Evolutionary conservation across 2,113 vertebrate species (phyloP).

Genomic region (Rhynchomys soricoides): DNA sequence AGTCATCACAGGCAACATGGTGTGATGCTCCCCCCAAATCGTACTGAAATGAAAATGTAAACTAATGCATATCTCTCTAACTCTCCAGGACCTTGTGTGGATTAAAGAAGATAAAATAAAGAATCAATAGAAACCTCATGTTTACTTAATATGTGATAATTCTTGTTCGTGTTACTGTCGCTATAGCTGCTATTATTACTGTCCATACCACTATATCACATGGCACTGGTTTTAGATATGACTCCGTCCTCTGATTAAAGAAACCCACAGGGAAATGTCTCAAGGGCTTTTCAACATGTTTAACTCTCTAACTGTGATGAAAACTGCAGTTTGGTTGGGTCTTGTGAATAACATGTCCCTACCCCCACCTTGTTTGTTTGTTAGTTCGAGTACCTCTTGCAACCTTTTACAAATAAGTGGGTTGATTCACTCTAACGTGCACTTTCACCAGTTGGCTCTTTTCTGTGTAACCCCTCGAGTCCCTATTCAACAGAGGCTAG

Average conservation of each 20-base stretch:
- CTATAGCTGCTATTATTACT: no score
- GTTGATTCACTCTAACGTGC: conserved; percentile 78
- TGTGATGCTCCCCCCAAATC: neutral
- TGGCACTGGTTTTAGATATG: neutral
- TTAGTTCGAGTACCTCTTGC: conserved; percentile 70
- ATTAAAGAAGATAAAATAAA: conserved; percentile 1
- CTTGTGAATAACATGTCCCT: conserved; percentile 55
- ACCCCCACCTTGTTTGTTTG: conserved; percentile 70
- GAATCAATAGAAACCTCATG: neutral
- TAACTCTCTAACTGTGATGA: conserved; percentile 45
- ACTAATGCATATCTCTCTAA: neutral
- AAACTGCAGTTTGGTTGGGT: conserved; percentile 27
- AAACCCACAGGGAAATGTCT: conserved; percentile 9
- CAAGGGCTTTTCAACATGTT: conserved; percentile 53
- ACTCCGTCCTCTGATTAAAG: neutral
- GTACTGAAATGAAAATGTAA: neutral
- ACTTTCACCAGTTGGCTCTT: conserved; percentile 83
- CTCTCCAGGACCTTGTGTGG: neutral
- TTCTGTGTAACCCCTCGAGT: conserved; percentile 85
- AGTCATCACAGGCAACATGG: no score
- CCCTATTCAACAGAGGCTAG: conserved; percentile 86
- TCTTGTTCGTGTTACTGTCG: neutral
- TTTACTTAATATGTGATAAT: neutral
- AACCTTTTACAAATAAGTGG: conserved; percentile 86
- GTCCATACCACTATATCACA: no score